Evolutionary conservation across 2,113 vertebrate genomes (phyloP), one percentile per base, ranked within the genome.

Genomic region (Microcebus lehilahytsara): DNA sequence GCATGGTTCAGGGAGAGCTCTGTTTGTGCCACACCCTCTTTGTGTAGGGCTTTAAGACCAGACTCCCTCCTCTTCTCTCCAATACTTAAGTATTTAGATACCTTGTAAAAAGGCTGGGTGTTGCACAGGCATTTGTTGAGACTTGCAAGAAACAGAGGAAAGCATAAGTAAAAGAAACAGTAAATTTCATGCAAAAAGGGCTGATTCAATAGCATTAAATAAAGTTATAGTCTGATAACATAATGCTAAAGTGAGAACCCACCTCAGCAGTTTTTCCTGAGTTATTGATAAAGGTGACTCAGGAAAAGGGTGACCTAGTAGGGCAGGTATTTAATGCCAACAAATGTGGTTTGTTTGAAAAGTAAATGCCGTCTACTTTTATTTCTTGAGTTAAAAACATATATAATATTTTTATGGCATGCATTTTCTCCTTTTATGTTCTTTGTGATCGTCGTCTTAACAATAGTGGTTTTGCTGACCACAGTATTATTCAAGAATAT

Each of bases 371-470:
- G 32, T 91, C 66, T 77, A 53, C 3, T 95, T 71, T 85, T 23
- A 60, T 77, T 85, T 67, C 93, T 49, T 88, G 66, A 95, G 40
- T 92, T 92, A 30, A 60, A 74, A 80, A 91, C 10, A 80, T 66
- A 23, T 2, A 19, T 10, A 60, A 72, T 46, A 78, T 51, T 74
- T 85, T 85, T 64, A n/a, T 86, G 49, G 1, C 10, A 14, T 53
- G 13, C 5, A 25, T 79, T 93, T 75, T 32, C 27, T 56, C 53
- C 27, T 12, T 58, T 4, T 58, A 42, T 95, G 32, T 87, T 60
- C 40, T 87, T 40, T 56, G 22, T 81, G 34, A 37, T 91, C 0
- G 37, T 49, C 32, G 34, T 84, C 16, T 5, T 90, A 89, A 40
- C 25, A 23, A 19, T 22, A 42, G 23, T 69, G n/a, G 46, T 25